phyloP scores from a whole-genome alignment of 2,797 vertebrate genomes.

The Atherinosoma microstoma region DNA sequence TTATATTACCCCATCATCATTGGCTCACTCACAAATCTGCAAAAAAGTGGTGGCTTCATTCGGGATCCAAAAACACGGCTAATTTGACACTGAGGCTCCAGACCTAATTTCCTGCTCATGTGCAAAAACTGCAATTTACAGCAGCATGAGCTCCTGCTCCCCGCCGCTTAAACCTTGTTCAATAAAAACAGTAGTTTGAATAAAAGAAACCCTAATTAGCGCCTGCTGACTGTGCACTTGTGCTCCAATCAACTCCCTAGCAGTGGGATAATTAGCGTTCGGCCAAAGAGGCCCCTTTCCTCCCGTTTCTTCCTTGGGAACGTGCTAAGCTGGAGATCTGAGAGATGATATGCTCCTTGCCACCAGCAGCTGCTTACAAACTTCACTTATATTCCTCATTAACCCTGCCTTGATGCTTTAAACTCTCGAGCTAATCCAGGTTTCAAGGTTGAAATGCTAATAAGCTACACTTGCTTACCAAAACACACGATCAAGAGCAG shows the following conservation, averaged over 20 bases:
- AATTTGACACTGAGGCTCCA: constrained; percentile 63
- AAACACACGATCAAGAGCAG: constrained; percentile 54
- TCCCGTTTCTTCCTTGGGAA: constrained; percentile 61
- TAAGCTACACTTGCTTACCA: constrained; percentile 60
- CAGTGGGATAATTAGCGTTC: constrained; percentile 77
- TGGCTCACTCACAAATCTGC: constrained; percentile 45
- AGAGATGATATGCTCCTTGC: constrained; percentile 66
- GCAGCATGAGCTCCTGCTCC: constrained; percentile 64
- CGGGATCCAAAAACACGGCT: constrained; percentile 52
- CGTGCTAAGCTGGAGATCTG: constrained; percentile 73
- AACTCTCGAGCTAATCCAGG: constrained; percentile 67
- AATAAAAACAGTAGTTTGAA: constrained; percentile 80
- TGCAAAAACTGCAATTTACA: constrained; percentile 74
- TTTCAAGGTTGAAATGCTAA: constrained; percentile 74
- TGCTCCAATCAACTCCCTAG: constrained; percentile 72
- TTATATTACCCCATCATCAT: constrained; percentile 29
- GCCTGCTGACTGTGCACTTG: constrained; percentile 81
- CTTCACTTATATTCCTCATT: constrained; percentile 73
- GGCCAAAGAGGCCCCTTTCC: constrained; percentile 68
- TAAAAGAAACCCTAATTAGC: constrained; percentile 79
- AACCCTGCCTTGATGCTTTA: constrained; percentile 74
- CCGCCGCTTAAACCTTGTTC: constrained; percentile 73
- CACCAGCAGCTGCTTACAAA: constrained; percentile 65
- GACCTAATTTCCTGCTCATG: constrained; percentile 75
- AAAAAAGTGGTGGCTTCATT: constrained; percentile 38